Evolutionary conservation across 2,888 invertebrate genomes (phyloP).

Genomic region (Chironomus tentans): DNA sequence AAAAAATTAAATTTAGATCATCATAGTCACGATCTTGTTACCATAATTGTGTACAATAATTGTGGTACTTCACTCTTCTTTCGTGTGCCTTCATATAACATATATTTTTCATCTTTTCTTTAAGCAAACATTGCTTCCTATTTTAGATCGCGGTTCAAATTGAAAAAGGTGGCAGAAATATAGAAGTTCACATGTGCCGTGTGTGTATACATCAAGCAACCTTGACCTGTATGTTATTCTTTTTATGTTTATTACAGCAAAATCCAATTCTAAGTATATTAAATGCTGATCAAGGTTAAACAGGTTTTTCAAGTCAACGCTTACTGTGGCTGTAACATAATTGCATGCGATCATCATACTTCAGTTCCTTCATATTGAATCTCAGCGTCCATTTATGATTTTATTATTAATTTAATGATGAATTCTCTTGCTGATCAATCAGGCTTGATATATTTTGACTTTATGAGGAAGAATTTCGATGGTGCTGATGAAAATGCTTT

Average conservation of each 20-base stretch:
- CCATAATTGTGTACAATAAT: neutral
- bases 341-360: neutral
- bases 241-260: no score
- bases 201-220: neutral
- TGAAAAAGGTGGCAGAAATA: neutral
- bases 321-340: neutral
- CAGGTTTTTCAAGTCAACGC: neutral
- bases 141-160: neutral
- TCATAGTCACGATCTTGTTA: neutral
- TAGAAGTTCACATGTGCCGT: neutral
- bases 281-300: neutral
- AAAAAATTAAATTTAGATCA: neutral
- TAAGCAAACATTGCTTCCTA: neutral
- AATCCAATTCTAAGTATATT: neutral
- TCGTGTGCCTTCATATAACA: neutral
- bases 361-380: no score
- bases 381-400: no score
- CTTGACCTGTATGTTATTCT: neutral
- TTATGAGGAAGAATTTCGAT: no score
- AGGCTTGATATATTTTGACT: no score
- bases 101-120: neutral
- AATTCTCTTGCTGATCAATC: no score
- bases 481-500: no score
- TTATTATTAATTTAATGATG: no score
- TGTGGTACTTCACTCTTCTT: no score